Percentiles rank a stretch among this genome's conserved stretches.
phyloP scores from a whole-genome alignment of 2,113 vertebrate genomes.

The Onychostruthus taczanowskii region DNA sequence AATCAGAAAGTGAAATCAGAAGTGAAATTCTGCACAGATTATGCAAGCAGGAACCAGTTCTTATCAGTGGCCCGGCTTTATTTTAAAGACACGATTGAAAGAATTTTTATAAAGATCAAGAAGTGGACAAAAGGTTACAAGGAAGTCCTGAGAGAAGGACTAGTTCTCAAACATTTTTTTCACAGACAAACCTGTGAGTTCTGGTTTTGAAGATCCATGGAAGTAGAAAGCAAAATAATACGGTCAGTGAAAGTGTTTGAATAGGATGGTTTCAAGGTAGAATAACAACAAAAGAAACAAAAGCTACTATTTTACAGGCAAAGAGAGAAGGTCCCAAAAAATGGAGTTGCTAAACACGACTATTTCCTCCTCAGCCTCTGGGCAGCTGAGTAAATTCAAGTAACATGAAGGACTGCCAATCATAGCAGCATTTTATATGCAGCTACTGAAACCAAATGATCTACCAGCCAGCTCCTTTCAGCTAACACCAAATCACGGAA shows the following conservation, averaged over 20 bases:
- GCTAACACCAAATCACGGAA: not conserved
- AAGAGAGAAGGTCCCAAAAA: not conserved
- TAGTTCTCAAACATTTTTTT: not conserved
- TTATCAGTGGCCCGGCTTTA: not conserved
- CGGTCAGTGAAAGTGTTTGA: fast-evolving
- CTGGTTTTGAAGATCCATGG: not conserved
- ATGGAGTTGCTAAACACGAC: not conserved
- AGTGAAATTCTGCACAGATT: not conserved
- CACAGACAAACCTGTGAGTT: not conserved
- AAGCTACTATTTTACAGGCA: not conserved
- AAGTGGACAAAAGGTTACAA: not conserved
- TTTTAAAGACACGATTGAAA: not conserved
- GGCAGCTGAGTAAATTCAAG: not conserved
- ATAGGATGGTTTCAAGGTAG: not conserved
- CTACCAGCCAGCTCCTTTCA: not conserved
- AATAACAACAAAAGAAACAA: not conserved
- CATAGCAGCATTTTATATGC: not conserved
- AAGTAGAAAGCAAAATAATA: not conserved
- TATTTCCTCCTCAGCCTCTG: not conserved
- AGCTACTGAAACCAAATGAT: not conserved
- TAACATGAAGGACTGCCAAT: not conserved
- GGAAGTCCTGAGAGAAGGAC: not conserved
- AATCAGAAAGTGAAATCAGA: not conserved
- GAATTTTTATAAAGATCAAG: not conserved
- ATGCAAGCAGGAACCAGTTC: not conserved